Percentiles rank a stretch among this genome's conserved stretches.
Evolutionary conservation across 2,888 invertebrate genomes (phyloP).

Genomic region (Kryphioiulus occultus): DNA sequence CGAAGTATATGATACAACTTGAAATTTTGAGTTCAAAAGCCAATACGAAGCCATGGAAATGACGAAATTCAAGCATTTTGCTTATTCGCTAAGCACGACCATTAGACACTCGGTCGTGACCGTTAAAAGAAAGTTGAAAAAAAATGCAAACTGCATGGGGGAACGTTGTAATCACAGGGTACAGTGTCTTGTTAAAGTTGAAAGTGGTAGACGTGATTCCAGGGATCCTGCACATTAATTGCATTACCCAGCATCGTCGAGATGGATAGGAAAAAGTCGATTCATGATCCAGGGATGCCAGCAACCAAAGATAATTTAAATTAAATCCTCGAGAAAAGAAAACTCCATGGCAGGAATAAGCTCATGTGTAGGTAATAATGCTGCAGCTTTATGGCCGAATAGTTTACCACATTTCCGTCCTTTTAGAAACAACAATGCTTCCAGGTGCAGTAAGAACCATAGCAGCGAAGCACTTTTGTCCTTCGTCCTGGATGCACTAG

Average conservation of each 20-base stretch:
- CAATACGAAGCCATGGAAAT: too few relatives aligned
- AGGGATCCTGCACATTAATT: neutral
- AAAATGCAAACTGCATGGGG: neutral
- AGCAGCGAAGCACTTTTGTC: neutral
- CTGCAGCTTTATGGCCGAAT: neutral
- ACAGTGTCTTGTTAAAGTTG: neutral
- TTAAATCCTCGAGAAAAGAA: neutral
- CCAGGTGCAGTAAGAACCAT: neutral
- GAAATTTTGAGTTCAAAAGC: neutral
- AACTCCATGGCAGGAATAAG: conserved; percentile 26
- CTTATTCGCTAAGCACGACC: neutral
- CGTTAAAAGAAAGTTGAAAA: neutral
- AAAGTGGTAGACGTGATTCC: neutral
- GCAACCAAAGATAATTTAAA: conserved; percentile 1
- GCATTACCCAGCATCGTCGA: neutral
- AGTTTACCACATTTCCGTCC: conserved; percentile 4
- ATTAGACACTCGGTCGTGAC: neutral
- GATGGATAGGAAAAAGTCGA: neutral
- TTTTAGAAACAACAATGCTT: neutral
- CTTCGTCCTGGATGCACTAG: conserved; percentile 29
- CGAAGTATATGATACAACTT: conserved; percentile 28
- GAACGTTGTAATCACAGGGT: neutral
- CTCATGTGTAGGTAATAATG: conserved; percentile 36
- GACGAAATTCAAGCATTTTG: neutral
- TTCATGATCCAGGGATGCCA: conserved; percentile 22